Base-by-base conservation (phyloP, 1,140 invertebrate species). In the Chrysopa pallens region DNA sequence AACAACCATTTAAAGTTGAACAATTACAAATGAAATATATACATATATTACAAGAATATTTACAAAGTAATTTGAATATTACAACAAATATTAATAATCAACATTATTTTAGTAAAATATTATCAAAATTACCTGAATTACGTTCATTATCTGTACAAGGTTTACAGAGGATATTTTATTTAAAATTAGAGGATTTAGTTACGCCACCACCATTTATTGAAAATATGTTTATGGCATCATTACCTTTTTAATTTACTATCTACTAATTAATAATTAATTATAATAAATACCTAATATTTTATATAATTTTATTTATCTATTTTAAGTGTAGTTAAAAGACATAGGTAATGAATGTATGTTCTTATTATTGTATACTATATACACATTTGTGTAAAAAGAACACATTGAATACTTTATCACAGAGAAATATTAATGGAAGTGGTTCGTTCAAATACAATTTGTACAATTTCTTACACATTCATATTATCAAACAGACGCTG, bases 11-110 rank as follows among this genome's bases (percentile, higher is more conserved):
- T 51, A 80, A 84, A 53, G 87, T 95, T 48, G 90, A 96, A 58
- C 86, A 89, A 52, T 63, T 95, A 7, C 90, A 95, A 60, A 90
- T 88, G 84, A 92, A 91, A 62, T 88, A 96, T 50, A 93, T 95
- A 46, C 80, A 84, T 41, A 88, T 88, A 38, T 66, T 97, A 8
- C 73, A 87, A 8, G 91, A 95, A 53, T 91, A 95, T 67, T 89
- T 93, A 54, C 17, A 23, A 23, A 23, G 17, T 23, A 23, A 23
- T 23, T 23, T 23, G 2, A 23, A 23, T 23, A 23, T 3, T 23
- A 93, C 88, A 7, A 91, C 92, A 66, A 89, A 90, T 59, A 76
- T 78, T 40, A 88, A 84, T 56, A 88, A 78, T n/a, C 84, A 87
- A 61, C 85, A 93, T 50, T 93, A 93, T 63, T 89, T 95, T 69